These are phyloP conservation scores for Siniperca undulata DNA, from an alignment of 2,797 vertebrate species.

Conservation along the genomic window DNA sequence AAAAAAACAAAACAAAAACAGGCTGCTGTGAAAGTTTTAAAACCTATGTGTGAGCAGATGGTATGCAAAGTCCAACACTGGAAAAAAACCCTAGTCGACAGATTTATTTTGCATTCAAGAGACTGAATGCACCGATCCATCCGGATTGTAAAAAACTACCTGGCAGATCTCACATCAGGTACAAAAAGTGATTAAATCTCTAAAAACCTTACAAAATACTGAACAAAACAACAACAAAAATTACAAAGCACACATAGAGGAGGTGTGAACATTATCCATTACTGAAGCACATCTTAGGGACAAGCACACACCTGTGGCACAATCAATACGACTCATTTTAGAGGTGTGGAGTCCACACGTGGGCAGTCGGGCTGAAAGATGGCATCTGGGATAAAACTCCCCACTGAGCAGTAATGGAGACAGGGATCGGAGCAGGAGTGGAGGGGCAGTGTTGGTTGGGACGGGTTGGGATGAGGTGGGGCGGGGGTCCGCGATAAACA, in stretches of 20 bases:
- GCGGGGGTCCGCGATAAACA: constrained; percentile 69
- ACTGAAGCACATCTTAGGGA: constrained; percentile 22
- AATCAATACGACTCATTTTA: constrained; percentile 67
- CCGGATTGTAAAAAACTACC: constrained; percentile 15
- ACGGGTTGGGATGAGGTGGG: constrained; percentile 42
- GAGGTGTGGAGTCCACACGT: constrained; percentile 51
- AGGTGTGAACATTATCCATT: constrained; percentile 21
- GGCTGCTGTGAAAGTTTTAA: constrained; percentile 20
- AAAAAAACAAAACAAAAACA: constrained; percentile 8
- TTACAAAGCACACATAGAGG: not conserved
- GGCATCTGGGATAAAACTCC: constrained; percentile 36
- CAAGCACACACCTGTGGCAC: constrained; percentile 86
- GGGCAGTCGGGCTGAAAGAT: constrained; percentile 31
- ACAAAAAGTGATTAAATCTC: constrained; percentile 45
- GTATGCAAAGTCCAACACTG: constrained; percentile 38
- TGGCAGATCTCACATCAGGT: constrained; percentile 43
- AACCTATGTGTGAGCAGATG: constrained; percentile 37
- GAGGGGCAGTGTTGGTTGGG: constrained; percentile 54
- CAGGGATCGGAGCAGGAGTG: constrained; percentile 65
- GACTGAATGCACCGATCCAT: constrained; percentile 29
- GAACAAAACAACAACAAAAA: constrained; percentile 27
- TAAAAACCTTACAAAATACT: constrained; percentile 49
- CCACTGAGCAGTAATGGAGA: constrained; percentile 33
- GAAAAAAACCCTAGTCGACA: constrained; percentile 17
- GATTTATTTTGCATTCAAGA: constrained; percentile 50